Percentiles rank a stretch among this genome's conserved stretches.
Conservation (phyloP, 2,888 invertebrate species). For the Rhabditophanes sp. region DNA sequence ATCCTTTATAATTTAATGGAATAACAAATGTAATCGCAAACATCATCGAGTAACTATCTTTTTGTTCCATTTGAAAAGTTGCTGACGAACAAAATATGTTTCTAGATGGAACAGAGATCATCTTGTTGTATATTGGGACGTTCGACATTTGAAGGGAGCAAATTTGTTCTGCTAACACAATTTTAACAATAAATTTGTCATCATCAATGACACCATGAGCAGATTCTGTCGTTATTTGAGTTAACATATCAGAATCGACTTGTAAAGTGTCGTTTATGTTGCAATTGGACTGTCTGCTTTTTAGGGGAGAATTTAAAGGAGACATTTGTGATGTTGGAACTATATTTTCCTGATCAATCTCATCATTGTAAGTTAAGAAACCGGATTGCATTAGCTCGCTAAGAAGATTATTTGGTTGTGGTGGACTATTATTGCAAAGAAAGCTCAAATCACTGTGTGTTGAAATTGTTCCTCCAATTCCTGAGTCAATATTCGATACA, state of each 20-base stretch:
- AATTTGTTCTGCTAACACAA: conserved; percentile 34
- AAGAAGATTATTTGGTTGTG: too few relatives aligned
- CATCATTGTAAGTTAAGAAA: too few relatives aligned
- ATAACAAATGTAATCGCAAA: conserved; percentile 1
- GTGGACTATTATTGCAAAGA: conserved; percentile 11
- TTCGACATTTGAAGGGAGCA: conserved; percentile 10
- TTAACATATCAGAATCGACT: conserved; percentile 2
- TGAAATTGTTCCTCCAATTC: conserved; percentile 28
- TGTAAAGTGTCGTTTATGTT: too few relatives aligned
- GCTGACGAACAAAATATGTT: too few relatives aligned
- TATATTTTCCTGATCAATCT: conserved; percentile 2
- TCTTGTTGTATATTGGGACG: background rate
- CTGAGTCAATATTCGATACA: conserved; percentile 28
- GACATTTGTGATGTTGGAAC: background rate
- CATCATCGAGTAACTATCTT: background rate
- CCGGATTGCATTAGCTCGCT: too few relatives aligned
- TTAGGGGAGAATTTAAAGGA: too few relatives aligned
- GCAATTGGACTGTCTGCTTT: too few relatives aligned
- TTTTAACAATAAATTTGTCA: conserved; percentile 32
- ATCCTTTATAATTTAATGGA: background rate
- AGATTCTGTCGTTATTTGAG: conserved; percentile 1
- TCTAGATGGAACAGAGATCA: conserved; percentile 7
- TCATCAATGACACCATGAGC: conserved; percentile 14
- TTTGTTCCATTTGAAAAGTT: too few relatives aligned
- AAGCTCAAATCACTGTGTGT: conserved; percentile 30